These are phyloP conservation scores for Dynastes tityus DNA, from an alignment of 2,888 invertebrate species.

Conservation along the genomic window DNA sequence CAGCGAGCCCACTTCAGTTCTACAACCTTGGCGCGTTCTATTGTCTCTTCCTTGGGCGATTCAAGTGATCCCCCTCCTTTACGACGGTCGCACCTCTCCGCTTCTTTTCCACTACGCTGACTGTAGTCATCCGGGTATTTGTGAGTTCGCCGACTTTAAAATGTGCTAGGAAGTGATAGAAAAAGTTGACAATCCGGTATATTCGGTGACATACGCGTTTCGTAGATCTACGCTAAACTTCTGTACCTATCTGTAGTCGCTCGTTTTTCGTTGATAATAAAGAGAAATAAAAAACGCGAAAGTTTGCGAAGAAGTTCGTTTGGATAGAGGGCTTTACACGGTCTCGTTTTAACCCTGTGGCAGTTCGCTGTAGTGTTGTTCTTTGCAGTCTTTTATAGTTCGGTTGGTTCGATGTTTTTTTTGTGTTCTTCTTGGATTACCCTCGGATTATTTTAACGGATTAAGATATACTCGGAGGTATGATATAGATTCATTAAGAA, in stretches of 20 bases:
- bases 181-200: slow-evolving; percentile 36
- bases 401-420: slow-evolving; percentile 29
- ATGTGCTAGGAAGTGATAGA: slow-evolving; percentile 39
- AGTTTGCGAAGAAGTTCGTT: slow-evolving; percentile 2
- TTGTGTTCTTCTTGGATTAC: slow-evolving; percentile 23
- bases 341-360: slow-evolving; percentile 30
- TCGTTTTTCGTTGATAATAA: slow-evolving; percentile 7
- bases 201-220: slow-evolving; percentile 24
- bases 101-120: slow-evolving; percentile 47
- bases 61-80: slow-evolving; percentile 36
- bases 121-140: slow-evolving; percentile 45
- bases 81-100: neutral
- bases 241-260: too few relatives aligned
- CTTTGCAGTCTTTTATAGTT: slow-evolving; percentile 24
- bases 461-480: slow-evolving; percentile 14
- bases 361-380: slow-evolving; percentile 33
- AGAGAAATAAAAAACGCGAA: slow-evolving; percentile 24
- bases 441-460: neutral
- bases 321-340: neutral
- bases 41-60: slow-evolving; percentile 42
- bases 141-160: slow-evolving; percentile 48
- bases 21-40: slow-evolving; percentile 38
- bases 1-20: slow-evolving; percentile 30
- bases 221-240: neutral
- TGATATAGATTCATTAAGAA: neutral